phyloP scores from a whole-genome alignment of 37 sponge, comb jelly and placozoan genomes.

The Aphrocallistes beatrix region DNA sequence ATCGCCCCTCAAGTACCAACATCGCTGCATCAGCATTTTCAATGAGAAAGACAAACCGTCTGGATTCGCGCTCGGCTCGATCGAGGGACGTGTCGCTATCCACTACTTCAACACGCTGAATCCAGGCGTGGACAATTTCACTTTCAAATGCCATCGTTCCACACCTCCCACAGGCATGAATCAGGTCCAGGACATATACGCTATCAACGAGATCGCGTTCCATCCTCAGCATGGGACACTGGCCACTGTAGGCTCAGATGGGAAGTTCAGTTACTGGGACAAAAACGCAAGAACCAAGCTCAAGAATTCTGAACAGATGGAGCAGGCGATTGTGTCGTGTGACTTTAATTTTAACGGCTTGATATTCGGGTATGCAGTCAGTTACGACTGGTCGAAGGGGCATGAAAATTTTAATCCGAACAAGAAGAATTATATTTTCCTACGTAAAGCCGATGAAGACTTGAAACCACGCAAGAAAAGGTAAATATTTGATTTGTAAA shows the following conservation, averaged over 20 bases:
- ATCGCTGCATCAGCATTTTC: slow-evolving; percentile 74
- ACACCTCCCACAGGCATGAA: neutral
- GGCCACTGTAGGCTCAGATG: slow-evolving; percentile 85
- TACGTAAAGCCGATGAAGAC: slow-evolving; percentile 70
- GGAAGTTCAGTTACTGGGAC: slow-evolving; percentile 91
- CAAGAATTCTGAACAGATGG: slow-evolving; percentile 77
- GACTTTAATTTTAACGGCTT: slow-evolving; percentile 71
- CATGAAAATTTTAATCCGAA: slow-evolving; percentile 76
- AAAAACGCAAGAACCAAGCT: slow-evolving; percentile 90
- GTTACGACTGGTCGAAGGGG: slow-evolving; percentile 97
- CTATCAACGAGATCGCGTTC: slow-evolving; percentile 86
- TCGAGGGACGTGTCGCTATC: slow-evolving; percentile 87
- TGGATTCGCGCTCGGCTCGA: slow-evolving; percentile 89
- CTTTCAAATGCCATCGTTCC: slow-evolving; percentile 91
- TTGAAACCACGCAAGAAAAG: slow-evolving; percentile 68
- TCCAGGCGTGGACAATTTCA: slow-evolving; percentile 87
- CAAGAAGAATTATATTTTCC: slow-evolving; percentile 75
- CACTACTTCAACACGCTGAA: slow-evolving; percentile 72
- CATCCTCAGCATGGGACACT: slow-evolving; percentile 80
- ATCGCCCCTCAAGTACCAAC: slow-evolving; percentile 80
- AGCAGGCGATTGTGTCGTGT: slow-evolving; percentile 73
- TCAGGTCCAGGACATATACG: neutral
- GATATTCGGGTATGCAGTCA: slow-evolving; percentile 76
- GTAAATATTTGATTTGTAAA: neutral
- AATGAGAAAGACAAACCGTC: slow-evolving; percentile 72